Conservation (phyloP, 35 echinoderm and acorn worm genomes). For the Hemicentrotus pulcherrimus region DNA sequence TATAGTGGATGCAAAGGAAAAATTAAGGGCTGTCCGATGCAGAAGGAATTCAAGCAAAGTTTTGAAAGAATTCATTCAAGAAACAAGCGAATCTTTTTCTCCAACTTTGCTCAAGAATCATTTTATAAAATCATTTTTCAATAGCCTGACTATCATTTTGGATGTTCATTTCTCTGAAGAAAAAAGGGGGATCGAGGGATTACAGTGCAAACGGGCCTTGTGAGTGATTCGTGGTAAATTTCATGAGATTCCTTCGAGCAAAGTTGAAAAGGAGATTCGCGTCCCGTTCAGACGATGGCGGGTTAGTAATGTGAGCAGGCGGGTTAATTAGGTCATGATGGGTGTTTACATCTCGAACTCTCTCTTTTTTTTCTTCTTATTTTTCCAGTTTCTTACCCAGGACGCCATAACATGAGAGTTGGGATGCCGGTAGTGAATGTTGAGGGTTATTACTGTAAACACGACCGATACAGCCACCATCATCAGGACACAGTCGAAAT, state of each 20-base stretch:
- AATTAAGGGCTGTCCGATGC: not conserved
- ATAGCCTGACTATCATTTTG: no score
- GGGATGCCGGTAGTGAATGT: conserved; percentile 81
- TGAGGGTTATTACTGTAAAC: conserved; percentile 77
- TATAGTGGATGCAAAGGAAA: not conserved
- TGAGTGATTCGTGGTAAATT: no score
- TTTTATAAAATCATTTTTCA: no score
- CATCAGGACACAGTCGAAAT: conserved; percentile 66
- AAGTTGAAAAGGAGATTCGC: not conserved
- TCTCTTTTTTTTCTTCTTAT: not conserved
- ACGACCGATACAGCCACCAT: conserved; percentile 87
- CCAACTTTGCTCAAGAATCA: not conserved
- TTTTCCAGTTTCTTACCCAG: conserved; percentile 60
- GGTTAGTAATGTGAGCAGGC: not conserved
- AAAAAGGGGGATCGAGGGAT: no score
- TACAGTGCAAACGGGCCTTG: no score
- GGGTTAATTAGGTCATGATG: not conserved
- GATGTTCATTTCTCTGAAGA: no score
- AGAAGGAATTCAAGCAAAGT: not conserved
- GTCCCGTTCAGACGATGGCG: not conserved
- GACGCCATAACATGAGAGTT: conserved; percentile 70
- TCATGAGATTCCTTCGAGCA: not conserved
- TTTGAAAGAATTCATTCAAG: not conserved
- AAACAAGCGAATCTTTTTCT: not conserved
- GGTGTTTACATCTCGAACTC: not conserved